phyloP scores from a whole-genome alignment of 2,797 vertebrate species.

The Arrhamphus sclerolepis region DNA sequence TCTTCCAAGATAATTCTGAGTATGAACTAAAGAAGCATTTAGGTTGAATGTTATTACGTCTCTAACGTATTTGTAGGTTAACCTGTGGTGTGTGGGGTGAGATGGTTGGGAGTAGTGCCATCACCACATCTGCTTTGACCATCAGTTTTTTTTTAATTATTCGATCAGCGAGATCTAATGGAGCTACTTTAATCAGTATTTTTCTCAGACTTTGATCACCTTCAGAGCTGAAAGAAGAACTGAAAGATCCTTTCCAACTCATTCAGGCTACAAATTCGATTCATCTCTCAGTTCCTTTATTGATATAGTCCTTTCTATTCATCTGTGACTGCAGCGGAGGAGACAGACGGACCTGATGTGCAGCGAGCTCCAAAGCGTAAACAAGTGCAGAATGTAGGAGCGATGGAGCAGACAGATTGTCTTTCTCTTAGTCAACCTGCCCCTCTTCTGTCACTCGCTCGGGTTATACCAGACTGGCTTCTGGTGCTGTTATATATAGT shows the following conservation, averaged over 20 bases:
- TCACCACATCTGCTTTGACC: too few relatives aligned
- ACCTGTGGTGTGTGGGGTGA: too few relatives aligned
- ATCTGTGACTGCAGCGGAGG: constrained; percentile 18
- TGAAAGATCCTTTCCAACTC: constrained; percentile 11
- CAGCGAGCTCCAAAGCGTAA: constrained; percentile 21
- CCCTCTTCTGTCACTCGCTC: constrained; percentile 37
- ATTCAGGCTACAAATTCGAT: constrained; percentile 20
- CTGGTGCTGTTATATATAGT: constrained; percentile 37
- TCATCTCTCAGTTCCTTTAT: constrained; percentile 27
- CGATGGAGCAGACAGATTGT: constrained; percentile 24
- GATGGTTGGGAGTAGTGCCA: too few relatives aligned
- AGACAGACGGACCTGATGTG: neutral
- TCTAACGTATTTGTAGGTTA: too few relatives aligned
- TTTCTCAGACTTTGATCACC: neutral
- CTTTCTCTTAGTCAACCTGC: constrained; percentile 12
- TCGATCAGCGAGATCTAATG: neutral
- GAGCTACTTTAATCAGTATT: neutral
- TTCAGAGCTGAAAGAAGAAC: too few relatives aligned
- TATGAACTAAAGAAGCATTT: too few relatives aligned
- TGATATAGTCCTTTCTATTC: constrained; percentile 26
- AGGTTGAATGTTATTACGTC: too few relatives aligned
- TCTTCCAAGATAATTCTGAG: too few relatives aligned
- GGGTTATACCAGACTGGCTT: constrained; percentile 21
- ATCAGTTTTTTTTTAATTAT: too few relatives aligned
- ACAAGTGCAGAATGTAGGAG: constrained; percentile 12